Evolutionary conservation across 2,888 invertebrate species (phyloP).

Genomic region (Crocallis elinguaria): DNA sequence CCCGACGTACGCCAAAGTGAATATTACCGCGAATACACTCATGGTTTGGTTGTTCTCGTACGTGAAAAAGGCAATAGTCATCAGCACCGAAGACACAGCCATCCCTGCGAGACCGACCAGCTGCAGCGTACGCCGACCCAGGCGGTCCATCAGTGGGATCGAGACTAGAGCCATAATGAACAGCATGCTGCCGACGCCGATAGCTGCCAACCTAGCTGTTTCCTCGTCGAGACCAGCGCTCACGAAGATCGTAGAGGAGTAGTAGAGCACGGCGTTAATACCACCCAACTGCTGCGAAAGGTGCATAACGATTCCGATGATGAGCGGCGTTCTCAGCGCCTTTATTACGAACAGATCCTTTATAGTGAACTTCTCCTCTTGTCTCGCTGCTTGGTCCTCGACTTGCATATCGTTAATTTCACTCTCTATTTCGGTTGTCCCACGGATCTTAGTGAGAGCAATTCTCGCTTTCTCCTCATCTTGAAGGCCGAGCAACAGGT

Average conservation of each 20-base stretch:
- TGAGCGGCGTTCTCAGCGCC: constrained; percentile 68
- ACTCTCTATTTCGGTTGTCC: constrained; percentile 68
- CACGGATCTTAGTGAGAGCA: constrained; percentile 66
- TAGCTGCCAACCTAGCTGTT: constrained; percentile 87
- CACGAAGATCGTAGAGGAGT: constrained; percentile 87
- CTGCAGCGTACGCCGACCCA: constrained; percentile 89
- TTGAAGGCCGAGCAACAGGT: constrained; percentile 64
- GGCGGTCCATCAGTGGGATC: constrained; percentile 90
- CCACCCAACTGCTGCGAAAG: constrained; percentile 80
- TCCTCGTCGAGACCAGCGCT: constrained; percentile 85
- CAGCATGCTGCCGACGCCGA: constrained; percentile 89
- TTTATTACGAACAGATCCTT: constrained; percentile 63
- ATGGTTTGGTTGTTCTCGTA: constrained; percentile 70
- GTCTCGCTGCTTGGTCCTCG: constrained; percentile 73
- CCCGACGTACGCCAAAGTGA: constrained; percentile 78
- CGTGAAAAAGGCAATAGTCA: constrained; percentile 84
- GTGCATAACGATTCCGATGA: constrained; percentile 81
- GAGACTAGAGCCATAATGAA: constrained; percentile 90
- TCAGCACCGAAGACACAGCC: constrained; percentile 89
- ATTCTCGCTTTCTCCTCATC: constrained; percentile 72
- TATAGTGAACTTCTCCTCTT: constrained; percentile 73
- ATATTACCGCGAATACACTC: constrained; percentile 78
- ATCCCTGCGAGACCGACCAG: constrained; percentile 89
- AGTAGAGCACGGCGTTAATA: constrained; percentile 87
- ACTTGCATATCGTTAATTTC: constrained; percentile 80